Base-by-base conservation (phyloP, 2,797 vertebrate species). In the Ambastaia sidthimunki region DNA sequence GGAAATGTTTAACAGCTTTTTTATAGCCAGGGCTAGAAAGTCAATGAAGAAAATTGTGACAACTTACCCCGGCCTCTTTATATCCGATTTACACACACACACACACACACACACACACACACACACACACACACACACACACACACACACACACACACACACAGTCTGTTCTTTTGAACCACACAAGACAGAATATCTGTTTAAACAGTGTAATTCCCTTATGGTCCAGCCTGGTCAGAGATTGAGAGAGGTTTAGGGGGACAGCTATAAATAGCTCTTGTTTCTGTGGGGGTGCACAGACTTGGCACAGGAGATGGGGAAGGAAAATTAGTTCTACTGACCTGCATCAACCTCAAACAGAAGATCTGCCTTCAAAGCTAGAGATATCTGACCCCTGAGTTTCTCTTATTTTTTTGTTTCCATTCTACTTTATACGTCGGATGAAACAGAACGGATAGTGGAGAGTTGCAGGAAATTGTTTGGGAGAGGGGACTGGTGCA, bases 141-240 rank as follows among this genome's bases (percentile, higher is more conserved):
- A 73, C 50, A 59, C 12, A 62, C 16, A 52, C 28, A 28, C 52
- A 50, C 28, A 41, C 25, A 80, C 50, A 73, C 50, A 59, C 12
- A 62, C 16, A 52, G 0, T 44, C 18, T 23, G 23, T 18, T 55
- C 48, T 67, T 70, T 71, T 60, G 68, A 70, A 71, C 55, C 37
- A 6, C 25, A 70, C n/a, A 50, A 78, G n/a, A 18, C 76, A 78
- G 66, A 52, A 55, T 70, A 78, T 60, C 67, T 65, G 21, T 70
- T 70, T 69, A 70, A 77, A 77, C 75, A 23, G 37, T n/a, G 41
- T 31, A 70, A 70, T 70, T 77, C 75, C 54, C 66, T 70, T 21
- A 77, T 25, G 75, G 54, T 70, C 66, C 55, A 23, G 41, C 54
- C 75, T 19, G 62, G 67, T 54, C 74, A 67, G 50, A 31, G 31